Evolutionary conservation across 2,113 vertebrate genomes (phyloP).

Genomic region (Oryzias celebensis): DNA sequence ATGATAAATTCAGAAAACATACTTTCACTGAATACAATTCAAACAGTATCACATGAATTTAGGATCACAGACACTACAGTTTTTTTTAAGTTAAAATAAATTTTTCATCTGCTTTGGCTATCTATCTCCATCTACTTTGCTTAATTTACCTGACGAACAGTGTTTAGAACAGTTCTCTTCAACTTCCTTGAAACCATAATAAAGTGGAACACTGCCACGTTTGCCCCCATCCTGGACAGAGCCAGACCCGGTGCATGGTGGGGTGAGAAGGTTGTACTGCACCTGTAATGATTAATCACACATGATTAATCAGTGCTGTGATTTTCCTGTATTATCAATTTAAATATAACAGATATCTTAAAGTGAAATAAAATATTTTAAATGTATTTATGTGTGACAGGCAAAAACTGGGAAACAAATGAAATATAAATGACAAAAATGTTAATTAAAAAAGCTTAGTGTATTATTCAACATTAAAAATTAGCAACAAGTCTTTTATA

Average conservation of each 20-base stretch:
- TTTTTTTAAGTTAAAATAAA: not conserved
- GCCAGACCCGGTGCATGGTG: constrained; percentile 83
- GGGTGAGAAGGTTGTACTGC: constrained; percentile 93
- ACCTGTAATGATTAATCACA: constrained; percentile 75
- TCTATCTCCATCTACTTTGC: not conserved
- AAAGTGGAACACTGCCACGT: constrained; percentile 79
- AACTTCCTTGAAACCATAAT: constrained; percentile 96
- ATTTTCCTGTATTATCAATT: not conserved
- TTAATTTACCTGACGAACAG: constrained; percentile 85
- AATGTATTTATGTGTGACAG: too few species aligned
- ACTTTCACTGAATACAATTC: not conserved
- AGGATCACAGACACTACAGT: not conserved
- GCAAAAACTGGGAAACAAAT: too few species aligned
- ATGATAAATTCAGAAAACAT: not conserved
- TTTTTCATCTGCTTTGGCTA: too few species aligned
- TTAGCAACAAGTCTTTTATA: too few species aligned
- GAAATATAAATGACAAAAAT: too few species aligned
- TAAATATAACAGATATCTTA: not conserved
- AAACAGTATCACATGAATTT: not conserved
- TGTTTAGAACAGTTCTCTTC: constrained; percentile 99
- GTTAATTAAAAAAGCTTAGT: too few species aligned
- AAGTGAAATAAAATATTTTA: too few species aligned
- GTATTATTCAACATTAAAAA: too few species aligned
- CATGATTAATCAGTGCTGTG: not conserved
- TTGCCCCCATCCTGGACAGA: constrained; percentile 83